These are phyloP conservation scores for Acromyrmex heyeri DNA, from an alignment of 1,140 invertebrate genomes.

Conservation along the genomic window DNA sequence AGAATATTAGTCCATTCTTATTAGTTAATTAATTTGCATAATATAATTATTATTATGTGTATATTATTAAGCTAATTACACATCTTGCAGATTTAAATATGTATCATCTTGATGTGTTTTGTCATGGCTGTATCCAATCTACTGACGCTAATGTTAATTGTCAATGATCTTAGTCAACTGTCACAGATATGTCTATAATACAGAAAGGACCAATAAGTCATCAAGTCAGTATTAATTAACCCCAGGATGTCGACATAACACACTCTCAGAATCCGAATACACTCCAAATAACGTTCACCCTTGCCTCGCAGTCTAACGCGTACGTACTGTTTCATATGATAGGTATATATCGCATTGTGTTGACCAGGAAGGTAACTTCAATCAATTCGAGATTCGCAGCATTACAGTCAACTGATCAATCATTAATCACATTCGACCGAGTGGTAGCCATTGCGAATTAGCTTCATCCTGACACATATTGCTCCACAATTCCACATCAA, in stretches of 20 bases:
- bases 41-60: neutral
- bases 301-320: constrained; percentile 13
- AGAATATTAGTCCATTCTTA: neutral
- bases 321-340: constrained; percentile 5
- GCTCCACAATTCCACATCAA: constrained; percentile 38
- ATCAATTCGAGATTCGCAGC: constrained; percentile 54
- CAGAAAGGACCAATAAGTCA: constrained; percentile 5
- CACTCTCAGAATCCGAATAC: constrained; percentile 31
- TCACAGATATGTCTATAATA: neutral
- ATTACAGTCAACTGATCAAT: constrained; percentile 57
- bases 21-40: neutral
- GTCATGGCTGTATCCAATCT: neutral
- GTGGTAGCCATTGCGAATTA: constrained; percentile 45
- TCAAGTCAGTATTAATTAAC: constrained; percentile 24
- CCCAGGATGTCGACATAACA: neutral
- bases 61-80: constrained; percentile 2
- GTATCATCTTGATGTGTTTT: neutral
- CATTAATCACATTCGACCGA: constrained; percentile 54
- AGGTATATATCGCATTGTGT: constrained; percentile 27
- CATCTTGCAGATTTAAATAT: neutral
- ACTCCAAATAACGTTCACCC: constrained; percentile 42
- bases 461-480: constrained; percentile 57
- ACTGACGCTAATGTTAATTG: neutral
- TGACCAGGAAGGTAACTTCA: constrained; percentile 54
- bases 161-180: neutral